A percentile compares a stretch with the other conserved stretches of the same genome.
phyloP scores from a whole-genome alignment of 2,797 vertebrate genomes.

The Amblyraja radiata region DNA sequence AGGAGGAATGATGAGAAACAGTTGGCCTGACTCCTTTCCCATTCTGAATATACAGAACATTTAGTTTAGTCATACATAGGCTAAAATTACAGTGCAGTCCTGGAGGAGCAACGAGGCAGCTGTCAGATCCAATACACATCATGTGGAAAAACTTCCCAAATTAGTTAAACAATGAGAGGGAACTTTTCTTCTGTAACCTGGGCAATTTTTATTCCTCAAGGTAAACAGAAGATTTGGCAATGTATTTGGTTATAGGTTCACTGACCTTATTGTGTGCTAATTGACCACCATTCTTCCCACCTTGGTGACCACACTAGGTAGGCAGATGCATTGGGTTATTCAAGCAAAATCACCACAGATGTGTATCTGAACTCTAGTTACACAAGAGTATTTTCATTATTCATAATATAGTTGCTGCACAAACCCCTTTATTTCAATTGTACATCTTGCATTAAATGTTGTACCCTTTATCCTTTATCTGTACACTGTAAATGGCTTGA shows the following conservation, averaged over 20 bases:
- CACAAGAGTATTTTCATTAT: background rate
- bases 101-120: background rate
- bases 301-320: background rate
- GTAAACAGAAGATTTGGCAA: background rate
- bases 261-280: background rate
- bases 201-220: background rate
- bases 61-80: background rate
- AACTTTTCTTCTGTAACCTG: background rate
- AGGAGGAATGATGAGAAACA: background rate
- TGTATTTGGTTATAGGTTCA: background rate
- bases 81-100: background rate
- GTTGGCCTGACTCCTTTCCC: background rate
- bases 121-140: background rate
- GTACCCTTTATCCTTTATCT: no score
- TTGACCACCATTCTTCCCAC: background rate
- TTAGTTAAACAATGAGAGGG: background rate
- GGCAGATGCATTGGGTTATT: background rate
- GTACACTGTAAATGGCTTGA: no score
- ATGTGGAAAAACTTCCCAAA: background rate
- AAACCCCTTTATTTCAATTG: no score
- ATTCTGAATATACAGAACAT: background rate
- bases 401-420: background rate
- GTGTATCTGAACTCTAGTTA: background rate
- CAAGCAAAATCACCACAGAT: background rate
- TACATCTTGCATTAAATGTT: no score